A percentile compares a stretch with the other conserved stretches of the same genome.
These are phyloP conservation scores for Xiphophorus maculatus DNA, from an alignment of 2,113 vertebrate species.

Conservation along the genomic window DNA sequence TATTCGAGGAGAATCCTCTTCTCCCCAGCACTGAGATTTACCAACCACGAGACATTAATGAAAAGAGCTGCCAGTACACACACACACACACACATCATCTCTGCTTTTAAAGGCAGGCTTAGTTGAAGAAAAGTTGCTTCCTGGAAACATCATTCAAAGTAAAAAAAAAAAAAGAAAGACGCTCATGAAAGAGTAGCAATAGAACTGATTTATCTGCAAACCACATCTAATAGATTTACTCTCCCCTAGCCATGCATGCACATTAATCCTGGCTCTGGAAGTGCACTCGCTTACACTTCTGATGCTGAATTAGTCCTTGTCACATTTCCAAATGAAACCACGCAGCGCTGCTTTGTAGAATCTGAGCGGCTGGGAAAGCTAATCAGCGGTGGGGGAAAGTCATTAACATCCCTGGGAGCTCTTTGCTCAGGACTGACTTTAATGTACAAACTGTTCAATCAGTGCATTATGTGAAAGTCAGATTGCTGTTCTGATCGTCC, in stretches of 20 bases:
- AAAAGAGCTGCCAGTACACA: conserved; percentile 61
- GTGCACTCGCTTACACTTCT: conserved; percentile 41
- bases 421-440: conserved; percentile 65
- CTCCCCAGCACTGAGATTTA: conserved; percentile 57
- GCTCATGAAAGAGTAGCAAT: conserved; percentile 48
- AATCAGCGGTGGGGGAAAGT: conserved; percentile 66
- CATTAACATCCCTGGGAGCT: conserved; percentile 71
- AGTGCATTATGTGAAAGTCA: conserved; percentile 58
- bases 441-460: conserved; percentile 77
- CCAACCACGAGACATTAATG: conserved; percentile 67
- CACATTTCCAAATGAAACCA: conserved; percentile 52
- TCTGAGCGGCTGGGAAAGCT: conserved; percentile 57
- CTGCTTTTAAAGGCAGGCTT: conserved; percentile 53
- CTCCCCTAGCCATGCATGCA: conserved; percentile 45
- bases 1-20: conserved; percentile 59
- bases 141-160: conserved; percentile 63
- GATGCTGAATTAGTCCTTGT: conserved; percentile 49
- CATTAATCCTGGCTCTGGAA: conserved; percentile 54
- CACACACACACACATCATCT: conserved; percentile 54
- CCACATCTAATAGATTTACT: conserved; percentile 69
- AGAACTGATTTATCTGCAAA: conserved; percentile 71
- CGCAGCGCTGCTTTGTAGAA: conserved; percentile 49
- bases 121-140: conserved; percentile 44
- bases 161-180: conserved; percentile 40
- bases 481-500: conserved; percentile 69